A percentile compares a stretch with the other conserved stretches of the same genome.
Evolutionary conservation across 2,797 vertebrate genomes (phyloP).

Genomic region (Spea hammondii): DNA sequence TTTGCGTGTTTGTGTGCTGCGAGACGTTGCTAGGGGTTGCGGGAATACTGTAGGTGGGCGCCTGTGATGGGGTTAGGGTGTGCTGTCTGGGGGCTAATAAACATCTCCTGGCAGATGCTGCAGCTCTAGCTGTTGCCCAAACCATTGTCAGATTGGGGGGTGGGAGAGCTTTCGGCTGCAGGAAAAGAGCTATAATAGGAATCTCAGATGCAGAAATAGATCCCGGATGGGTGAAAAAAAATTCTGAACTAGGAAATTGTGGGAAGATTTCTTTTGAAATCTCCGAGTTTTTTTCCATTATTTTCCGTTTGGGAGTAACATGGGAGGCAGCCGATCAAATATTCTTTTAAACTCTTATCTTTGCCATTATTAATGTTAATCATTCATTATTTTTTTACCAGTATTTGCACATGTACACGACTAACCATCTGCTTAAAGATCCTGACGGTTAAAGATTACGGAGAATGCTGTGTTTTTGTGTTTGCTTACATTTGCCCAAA

Average conservation of each 20-base stretch:
- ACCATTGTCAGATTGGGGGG: constrained; percentile 6
- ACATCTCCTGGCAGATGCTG: constrained; percentile 1
- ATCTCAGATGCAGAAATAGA: constrained; percentile 25
- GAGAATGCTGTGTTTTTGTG: no score
- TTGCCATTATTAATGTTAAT: no score
- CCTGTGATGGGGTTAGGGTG: constrained; percentile 14
- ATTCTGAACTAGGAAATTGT: constrained; percentile 6
- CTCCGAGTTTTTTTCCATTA: not conserved
- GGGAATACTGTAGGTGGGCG: constrained; percentile 17
- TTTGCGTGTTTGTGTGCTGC: not conserved
- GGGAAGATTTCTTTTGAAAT: constrained; percentile 8
- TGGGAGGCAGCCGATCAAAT: no score
- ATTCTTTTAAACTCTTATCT: no score
- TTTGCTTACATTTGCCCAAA: no score
- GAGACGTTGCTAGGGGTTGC: constrained; percentile 21
- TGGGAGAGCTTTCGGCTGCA: not conserved
- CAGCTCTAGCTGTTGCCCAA: constrained; percentile 1
- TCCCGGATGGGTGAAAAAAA: not conserved
- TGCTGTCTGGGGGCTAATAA: not conserved
- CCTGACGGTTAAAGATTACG: no score
- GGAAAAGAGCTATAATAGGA: constrained; percentile 33
- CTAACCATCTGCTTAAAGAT: no score
- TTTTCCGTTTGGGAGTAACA: not conserved
- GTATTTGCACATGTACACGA: no score
- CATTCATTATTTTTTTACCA: no score